Evolutionary conservation across 2,797 vertebrate genomes (phyloP).

Genomic region (Lacerta viridis): DNA sequence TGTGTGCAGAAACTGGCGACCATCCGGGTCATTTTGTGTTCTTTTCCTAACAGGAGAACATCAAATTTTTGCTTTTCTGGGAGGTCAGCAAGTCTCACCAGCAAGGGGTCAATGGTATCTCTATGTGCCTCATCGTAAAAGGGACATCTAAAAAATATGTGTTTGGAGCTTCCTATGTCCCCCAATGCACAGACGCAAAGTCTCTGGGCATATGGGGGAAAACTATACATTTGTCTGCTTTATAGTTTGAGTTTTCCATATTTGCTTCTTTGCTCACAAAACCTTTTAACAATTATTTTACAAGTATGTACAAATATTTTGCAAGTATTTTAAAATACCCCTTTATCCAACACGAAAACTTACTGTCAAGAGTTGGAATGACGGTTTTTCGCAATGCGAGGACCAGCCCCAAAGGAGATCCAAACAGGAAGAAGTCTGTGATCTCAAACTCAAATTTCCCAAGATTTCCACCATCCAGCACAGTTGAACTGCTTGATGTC

Average conservation of each 20-base stretch:
- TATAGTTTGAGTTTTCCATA: neutral
- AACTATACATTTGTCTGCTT: neutral
- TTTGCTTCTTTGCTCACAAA: neutral
- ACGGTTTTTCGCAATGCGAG: constrained; percentile 96
- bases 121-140: too few relatives aligned
- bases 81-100: too few relatives aligned
- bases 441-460: constrained; percentile 97
- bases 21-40: too few relatives aligned
- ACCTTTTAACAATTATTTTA: neutral
- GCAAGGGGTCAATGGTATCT: too few relatives aligned
- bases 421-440: constrained; percentile 96
- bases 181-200: too few relatives aligned
- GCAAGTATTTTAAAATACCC: neutral
- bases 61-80: too few relatives aligned
- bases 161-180: too few relatives aligned
- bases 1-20: too few relatives aligned
- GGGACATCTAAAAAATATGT: too few relatives aligned
- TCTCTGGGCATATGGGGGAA: too few relatives aligned
- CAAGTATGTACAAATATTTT: neutral
- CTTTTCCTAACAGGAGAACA: too few relatives aligned
- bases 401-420: constrained; percentile 95
- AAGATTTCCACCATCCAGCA: constrained; percentile 87
- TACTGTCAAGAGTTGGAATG: constrained; percentile 93
- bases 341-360: constrained; percentile 60
- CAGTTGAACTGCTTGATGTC: constrained; percentile 89